Conservation (phyloP, 92 coral and sea anemone species). For the Siderastrea siderea region DNA sequence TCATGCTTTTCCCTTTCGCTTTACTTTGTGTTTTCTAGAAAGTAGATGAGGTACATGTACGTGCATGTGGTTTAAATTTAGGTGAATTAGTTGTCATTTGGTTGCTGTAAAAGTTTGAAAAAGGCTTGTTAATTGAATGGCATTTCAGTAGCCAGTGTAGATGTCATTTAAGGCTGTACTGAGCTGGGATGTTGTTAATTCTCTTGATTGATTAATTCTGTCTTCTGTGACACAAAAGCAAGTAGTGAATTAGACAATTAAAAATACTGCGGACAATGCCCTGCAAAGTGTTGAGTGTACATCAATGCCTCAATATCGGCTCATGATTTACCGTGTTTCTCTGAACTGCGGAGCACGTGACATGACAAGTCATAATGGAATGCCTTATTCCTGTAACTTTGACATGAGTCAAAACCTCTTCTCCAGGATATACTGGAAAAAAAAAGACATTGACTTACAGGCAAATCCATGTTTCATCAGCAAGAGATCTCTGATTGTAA, state of each 20-base stretch:
- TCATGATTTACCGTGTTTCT: conserved; percentile 62
- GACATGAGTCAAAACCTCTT: conserved; percentile 72
- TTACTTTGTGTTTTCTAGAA: too few species aligned
- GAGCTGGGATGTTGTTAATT: too few species aligned
- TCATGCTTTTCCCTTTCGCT: too few species aligned
- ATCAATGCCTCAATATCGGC: too few species aligned
- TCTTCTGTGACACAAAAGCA: neutral
- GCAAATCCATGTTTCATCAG: neutral
- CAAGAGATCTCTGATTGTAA: too few species aligned
- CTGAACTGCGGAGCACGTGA: conserved; percentile 76
- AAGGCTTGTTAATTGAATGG: too few species aligned
- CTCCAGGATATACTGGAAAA: conserved; percentile 78
- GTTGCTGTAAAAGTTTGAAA: too few species aligned
- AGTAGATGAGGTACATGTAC: too few species aligned
- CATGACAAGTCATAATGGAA: conserved; percentile 80
- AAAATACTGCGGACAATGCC: neutral
- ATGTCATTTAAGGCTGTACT: too few species aligned
- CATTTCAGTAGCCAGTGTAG: too few species aligned
- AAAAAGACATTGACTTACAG: neutral
- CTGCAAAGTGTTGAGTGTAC: neutral
- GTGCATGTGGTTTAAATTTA: too few species aligned
- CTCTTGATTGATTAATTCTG: neutral
- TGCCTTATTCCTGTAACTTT: conserved; percentile 71
- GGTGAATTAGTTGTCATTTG: too few species aligned
- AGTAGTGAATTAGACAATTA: neutral